Evolutionary conservation across 2,113 vertebrate genomes (phyloP).

Genomic region (Hipposideros armiger): DNA sequence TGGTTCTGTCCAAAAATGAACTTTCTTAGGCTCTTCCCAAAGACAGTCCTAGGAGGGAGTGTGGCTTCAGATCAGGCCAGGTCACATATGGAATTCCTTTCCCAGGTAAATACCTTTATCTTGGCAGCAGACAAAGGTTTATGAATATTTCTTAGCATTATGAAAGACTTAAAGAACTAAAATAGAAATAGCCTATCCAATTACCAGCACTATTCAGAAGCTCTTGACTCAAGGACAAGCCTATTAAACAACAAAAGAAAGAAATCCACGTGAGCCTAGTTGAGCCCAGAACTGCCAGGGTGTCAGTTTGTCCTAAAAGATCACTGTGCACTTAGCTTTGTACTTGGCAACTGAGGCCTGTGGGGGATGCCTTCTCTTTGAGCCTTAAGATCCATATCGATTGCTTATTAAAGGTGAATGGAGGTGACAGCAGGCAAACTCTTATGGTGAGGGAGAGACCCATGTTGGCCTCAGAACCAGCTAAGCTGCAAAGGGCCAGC

Average conservation of each 20-base stretch:
- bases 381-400: background rate
- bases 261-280: background rate
- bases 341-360: background rate
- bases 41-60: background rate
- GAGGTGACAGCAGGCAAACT: background rate
- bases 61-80: background rate
- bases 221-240: background rate
- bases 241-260: background rate
- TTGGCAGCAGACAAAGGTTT: background rate
- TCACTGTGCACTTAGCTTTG: background rate
- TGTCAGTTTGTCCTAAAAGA: background rate
- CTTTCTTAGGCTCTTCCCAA: background rate
- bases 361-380: background rate
- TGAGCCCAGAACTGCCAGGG: background rate
- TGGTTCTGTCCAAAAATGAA: background rate
- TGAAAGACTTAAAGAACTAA: constrained; percentile 21
- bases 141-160: background rate
- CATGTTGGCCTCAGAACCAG: background rate
- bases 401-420: background rate
- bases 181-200: constrained; percentile 6
- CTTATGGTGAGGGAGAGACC: background rate
- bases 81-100: background rate
- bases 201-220: background rate
- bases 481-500: background rate
- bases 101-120: constrained; percentile 9